Evolutionary conservation across 2,113 vertebrate species (phyloP), one percentile per base, ranked within the genome.

Genomic region (Atlantisia rogersi): DNA sequence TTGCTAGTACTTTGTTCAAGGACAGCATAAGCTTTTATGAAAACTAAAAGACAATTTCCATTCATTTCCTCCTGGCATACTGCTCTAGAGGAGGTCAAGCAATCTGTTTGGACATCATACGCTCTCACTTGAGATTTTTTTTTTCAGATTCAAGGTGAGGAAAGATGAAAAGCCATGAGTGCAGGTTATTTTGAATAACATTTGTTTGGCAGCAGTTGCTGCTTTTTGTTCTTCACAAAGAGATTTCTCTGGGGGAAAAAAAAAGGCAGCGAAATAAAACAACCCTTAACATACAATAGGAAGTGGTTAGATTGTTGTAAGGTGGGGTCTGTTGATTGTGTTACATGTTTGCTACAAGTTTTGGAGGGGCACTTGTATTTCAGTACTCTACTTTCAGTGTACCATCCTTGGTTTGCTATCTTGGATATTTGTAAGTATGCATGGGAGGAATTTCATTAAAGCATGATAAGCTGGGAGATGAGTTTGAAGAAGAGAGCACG

Each of bases 361-460:
- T 79, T 92, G 59, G 64, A 94, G 90, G 79, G 63, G 50, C 32
- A 37, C 79, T 78, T 94, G 74, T 62, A 39, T 94, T 96, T 96
- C 90, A 94, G 74, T 74, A 40, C 48, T 93, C 52, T n/a, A 37
- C 35, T 87, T 95, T 44, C 60, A 82, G 73, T 65, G 50, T 14
- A 19, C 52, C 87, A 86, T 82, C 91, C 88, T 95, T 86, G 86
- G 81, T 84, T 95, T 86, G 4, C 59, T 91, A 44, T 74, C 90
- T 92, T 58, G 82, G 73, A 50, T 71, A 60, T 92, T 75, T 93
- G 18, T 91, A 92, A 94, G 80, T 75, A 78, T 79, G 73, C 83
- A 95, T 75, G 73, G 71, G 83, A 93, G 83, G 80, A 91, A 95
- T 93, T 92, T 96, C 90, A 88, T 94, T 84, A 91, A 78, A 62